A percentile compares a stretch with the other conserved stretches of the same genome.
Conservation (phyloP, 1,140 invertebrate genomes). For the Ceratoteleas bidentatus region DNA sequence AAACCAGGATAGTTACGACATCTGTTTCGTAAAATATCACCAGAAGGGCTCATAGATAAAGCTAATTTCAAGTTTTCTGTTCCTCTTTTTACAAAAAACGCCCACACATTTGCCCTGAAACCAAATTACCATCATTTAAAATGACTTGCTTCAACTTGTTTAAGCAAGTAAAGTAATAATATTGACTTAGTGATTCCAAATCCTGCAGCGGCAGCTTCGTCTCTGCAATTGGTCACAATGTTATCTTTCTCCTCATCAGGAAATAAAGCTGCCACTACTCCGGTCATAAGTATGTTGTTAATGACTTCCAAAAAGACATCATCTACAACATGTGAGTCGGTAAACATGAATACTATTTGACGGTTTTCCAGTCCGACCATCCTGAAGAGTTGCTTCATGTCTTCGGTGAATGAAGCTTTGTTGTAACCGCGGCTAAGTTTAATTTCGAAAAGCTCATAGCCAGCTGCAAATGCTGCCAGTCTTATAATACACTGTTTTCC, state of each 20-base stretch:
- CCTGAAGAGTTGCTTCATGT: conserved; percentile 90
- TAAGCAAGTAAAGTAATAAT: conserved; percentile 20
- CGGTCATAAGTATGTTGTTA: conserved; percentile 94
- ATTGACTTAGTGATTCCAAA: conserved; percentile 86
- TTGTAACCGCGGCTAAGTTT: conserved; percentile 90
- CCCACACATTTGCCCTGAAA: conserved; percentile 88
- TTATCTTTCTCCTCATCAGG: conserved; percentile 92
- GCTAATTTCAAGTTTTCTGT: conserved; percentile 93
- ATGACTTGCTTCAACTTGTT: not conserved
- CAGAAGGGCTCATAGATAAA: conserved; percentile 93
- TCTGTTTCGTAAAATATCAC: conserved; percentile 90
- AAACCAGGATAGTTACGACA: conserved; percentile 95
- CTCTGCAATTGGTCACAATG: conserved; percentile 86
- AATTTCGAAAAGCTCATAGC: conserved; percentile 92
- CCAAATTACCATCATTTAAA: too few species aligned
- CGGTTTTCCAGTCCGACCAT: conserved; percentile 88
- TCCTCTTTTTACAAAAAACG: conserved; percentile 90
- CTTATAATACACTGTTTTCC: conserved; percentile 90
- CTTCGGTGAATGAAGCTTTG: conserved; percentile 90
- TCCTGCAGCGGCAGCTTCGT: conserved; percentile 86
- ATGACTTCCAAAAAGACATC: conserved; percentile 93
- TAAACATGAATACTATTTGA: conserved; percentile 91
- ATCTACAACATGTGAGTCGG: conserved; percentile 88
- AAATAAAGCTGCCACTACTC: conserved; percentile 91
- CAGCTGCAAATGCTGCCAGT: conserved; percentile 88